Evolutionary conservation across 2,113 vertebrate genomes (phyloP), one percentile per base, ranked within the genome.

Genomic region (Numenius arquata): DNA sequence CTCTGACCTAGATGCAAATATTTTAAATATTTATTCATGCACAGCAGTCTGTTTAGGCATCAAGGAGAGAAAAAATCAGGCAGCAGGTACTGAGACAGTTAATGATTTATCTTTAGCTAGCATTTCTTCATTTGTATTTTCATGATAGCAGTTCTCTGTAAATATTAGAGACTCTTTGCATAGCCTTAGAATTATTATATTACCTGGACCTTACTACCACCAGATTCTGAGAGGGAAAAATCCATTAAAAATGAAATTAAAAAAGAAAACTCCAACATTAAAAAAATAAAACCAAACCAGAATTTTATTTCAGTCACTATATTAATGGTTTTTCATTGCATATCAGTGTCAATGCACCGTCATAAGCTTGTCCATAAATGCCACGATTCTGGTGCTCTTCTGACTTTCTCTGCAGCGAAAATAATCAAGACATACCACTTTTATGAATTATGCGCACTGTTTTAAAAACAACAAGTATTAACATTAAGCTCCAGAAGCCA

Each of bases 21-120:
- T 59, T 90, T 88, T 1, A 82, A 78, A 53, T 88, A 92, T 77
- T 84, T 76, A 62, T 84, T 89, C 90, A 92, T 47, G 65, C 50
- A 77, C 59, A 70, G 15, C 45, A 77, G 55, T 66, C 50, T 92
- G 45, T 70, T 88, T 81, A 88, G 8, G 30, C 38, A 78, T 90
- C 30, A 82, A 85, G 47, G 45, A 85, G 16, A 88, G 41, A 66
- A 88, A 47, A 95, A 95, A 81, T 59, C 58, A 72, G 52, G 63
- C 19, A 50, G 34, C 25, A 59, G 17, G 8, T 70, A 58, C 17
- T 61, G 50, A 90, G 50, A 65, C 50, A 78, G 23, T 40, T 61
- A 71, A 66, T 40, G 13, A 26, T 68, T 83, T 73, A 22, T n/a
- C 40, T 77, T 85, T 52, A 70, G 40, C 8, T 77, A 47, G 23